Evolutionary conservation across 2,888 invertebrate species (phyloP).

Genomic region (Vandiemenella viatica): DNA sequence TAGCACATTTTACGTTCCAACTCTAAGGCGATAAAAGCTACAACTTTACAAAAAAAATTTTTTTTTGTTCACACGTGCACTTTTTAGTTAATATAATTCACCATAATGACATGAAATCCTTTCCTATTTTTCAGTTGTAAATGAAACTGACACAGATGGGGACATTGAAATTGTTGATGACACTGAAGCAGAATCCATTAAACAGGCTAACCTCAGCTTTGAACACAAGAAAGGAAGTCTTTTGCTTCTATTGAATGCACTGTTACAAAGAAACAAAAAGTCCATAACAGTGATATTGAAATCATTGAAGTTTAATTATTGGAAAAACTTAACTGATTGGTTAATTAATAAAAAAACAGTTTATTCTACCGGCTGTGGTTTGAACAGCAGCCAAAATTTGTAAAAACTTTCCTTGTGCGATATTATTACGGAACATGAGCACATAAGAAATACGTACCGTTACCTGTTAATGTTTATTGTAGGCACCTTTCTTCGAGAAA

Average conservation of each 20-base stretch:
- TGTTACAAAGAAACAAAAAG: neutral
- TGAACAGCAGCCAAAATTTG: too few relatives aligned
- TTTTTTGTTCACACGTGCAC: neutral
- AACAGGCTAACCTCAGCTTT: neutral
- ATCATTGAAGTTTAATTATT: neutral
- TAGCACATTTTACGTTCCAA: too few relatives aligned
- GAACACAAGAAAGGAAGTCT: neutral
- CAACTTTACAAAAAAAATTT: too few relatives aligned
- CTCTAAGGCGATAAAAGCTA: too few relatives aligned
- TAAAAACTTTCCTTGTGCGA: too few relatives aligned
- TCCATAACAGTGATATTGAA: neutral
- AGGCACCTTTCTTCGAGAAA: too few relatives aligned
- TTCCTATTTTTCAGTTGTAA: neutral
- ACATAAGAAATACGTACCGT: too few relatives aligned
- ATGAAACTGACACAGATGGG: neutral
- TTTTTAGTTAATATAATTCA: neutral
- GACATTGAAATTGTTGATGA: neutral
- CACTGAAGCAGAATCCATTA: neutral
- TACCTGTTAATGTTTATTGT: too few relatives aligned
- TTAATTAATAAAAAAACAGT: too few relatives aligned
- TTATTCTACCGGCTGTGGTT: too few relatives aligned
- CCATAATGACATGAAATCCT: neutral
- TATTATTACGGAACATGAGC: too few relatives aligned
- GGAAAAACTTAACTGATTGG: too few relatives aligned
- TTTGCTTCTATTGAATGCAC: neutral